Base-by-base conservation (phyloP, 2,113 vertebrate species). In the Cromileptes altivelis region DNA sequence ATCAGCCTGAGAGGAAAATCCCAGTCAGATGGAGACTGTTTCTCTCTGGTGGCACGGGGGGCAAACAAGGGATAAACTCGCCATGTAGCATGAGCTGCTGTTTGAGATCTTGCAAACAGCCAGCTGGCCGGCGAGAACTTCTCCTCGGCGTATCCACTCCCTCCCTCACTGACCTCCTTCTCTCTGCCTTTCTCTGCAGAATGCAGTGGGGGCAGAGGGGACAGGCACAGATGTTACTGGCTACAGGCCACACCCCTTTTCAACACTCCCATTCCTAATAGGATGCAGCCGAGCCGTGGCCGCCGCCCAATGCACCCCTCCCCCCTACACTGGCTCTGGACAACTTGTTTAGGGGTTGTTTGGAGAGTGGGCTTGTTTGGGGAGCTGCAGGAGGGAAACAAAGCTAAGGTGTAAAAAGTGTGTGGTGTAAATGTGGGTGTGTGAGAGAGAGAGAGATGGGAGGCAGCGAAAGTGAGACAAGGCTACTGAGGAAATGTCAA, bases 221-320 rank as follows among this genome's bases (percentile, higher is more conserved):
- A 93, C 82, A 90, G 82, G 82, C 94, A 94, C 96, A 96, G 95
- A 95, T 96, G 96, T 94, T 95, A 92, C 91, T 89, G 84, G 82
- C 85, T 69, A 56, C 68, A 93, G 84, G 88, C 89, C 94, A 94
- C 95, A 72, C 96, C 96, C 86, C 91, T 94, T 95, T 95, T 94
- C 90, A 94, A 93, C 93, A 95, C 93, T 90, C 89, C 80, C 81
- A 76, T 30, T 85, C 85, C 91, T 95, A 90, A 96, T 95, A 94
- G 94, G 95, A 95, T 64, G 82, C 84, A 81, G 88, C 82, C 78
- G 33, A 80, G 84, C 56, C 12, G 25, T 82, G 91, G 91, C 83
- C 91, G 0, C 90, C 91, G 67, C 95, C 95, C 92, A 90, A 85
- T 65, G 64, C 27, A 17, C 52, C 73, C 42, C 72, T 60, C 14